Conservation (phyloP, 2,113 vertebrate species). For the Vireo altiloquus region DNA sequence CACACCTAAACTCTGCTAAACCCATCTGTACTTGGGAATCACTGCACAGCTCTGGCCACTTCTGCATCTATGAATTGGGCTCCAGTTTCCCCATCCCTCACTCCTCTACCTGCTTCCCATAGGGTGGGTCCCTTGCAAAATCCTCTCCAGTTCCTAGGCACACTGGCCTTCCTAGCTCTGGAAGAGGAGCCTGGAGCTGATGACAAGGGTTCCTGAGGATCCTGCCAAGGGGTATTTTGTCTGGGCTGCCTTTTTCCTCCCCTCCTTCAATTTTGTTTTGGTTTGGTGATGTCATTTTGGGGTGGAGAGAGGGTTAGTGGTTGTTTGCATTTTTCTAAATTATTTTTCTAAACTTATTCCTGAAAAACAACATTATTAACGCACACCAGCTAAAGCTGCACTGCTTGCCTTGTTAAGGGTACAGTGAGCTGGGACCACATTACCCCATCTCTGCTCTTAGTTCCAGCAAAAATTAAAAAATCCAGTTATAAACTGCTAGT, state of each 20-base stretch:
- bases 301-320: fast-evolving
- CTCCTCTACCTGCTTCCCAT: not conserved
- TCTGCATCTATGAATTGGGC: not conserved
- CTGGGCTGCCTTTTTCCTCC: not conserved
- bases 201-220: not conserved
- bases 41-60: not conserved
- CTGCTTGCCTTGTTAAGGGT: not conserved
- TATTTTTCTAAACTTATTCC: not conserved
- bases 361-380: not conserved
- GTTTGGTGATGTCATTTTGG: not conserved
- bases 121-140: not conserved
- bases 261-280: not conserved
- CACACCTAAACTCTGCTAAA: not conserved
- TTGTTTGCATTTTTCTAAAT: not conserved
- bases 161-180: fast-evolving
- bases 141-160: not conserved
- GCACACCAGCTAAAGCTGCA: not conserved
- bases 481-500: not conserved
- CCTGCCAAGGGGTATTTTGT: not conserved
- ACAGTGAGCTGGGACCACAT: not conserved
- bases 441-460: not conserved
- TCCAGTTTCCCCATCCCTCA: not conserved
- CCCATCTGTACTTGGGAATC: not conserved
- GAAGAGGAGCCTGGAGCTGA: not conserved
- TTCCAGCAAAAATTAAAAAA: not conserved